Percentiles rank a stretch among this genome's conserved stretches.
These are phyloP conservation scores for Tachina fera DNA, from an alignment of 2,888 invertebrate genomes.

Conservation along the genomic window DNA sequence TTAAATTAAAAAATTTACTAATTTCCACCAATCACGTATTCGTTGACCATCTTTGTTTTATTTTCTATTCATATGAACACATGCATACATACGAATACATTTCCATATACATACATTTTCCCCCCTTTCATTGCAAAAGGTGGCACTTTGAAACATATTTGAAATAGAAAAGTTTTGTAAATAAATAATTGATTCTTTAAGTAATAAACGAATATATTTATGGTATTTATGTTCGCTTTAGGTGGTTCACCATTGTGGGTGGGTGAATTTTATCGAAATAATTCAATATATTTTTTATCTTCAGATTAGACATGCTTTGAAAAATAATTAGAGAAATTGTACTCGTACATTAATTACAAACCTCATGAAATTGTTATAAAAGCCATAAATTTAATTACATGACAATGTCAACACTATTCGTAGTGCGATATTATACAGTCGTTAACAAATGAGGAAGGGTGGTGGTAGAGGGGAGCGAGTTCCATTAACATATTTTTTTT, in stretches of 20 bases:
- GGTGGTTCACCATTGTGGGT: neutral
- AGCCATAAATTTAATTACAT: slow-evolving; percentile 69
- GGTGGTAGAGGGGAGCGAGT: neutral
- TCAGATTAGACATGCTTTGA: slow-evolving; percentile 38
- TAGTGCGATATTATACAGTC: slow-evolving; percentile 34
- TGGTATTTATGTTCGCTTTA: slow-evolving; percentile 56
- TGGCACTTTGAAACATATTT: slow-evolving; percentile 5
- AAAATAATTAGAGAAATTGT: slow-evolving; percentile 57
- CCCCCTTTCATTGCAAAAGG: neutral
- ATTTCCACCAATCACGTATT: too few relatives aligned
- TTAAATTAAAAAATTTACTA: too few relatives aligned
- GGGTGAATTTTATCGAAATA: slow-evolving; percentile 46
- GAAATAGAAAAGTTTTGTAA: neutral
- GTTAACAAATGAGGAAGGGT: too few relatives aligned
- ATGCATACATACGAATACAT: slow-evolving; percentile 3
- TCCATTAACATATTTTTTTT: neutral
- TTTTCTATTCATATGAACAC: neutral
- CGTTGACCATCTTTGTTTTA: too few relatives aligned
- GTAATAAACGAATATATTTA: slow-evolving; percentile 63
- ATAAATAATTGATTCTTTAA: slow-evolving; percentile 60
- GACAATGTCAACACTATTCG: slow-evolving; percentile 64
- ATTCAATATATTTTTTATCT: slow-evolving; percentile 40
- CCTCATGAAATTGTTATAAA: slow-evolving; percentile 60
- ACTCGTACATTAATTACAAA: slow-evolving; percentile 55
- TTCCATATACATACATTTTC: neutral